Evolutionary conservation across 2,113 vertebrate genomes (phyloP).

Genomic region (Mormoops blainvillei): DNA sequence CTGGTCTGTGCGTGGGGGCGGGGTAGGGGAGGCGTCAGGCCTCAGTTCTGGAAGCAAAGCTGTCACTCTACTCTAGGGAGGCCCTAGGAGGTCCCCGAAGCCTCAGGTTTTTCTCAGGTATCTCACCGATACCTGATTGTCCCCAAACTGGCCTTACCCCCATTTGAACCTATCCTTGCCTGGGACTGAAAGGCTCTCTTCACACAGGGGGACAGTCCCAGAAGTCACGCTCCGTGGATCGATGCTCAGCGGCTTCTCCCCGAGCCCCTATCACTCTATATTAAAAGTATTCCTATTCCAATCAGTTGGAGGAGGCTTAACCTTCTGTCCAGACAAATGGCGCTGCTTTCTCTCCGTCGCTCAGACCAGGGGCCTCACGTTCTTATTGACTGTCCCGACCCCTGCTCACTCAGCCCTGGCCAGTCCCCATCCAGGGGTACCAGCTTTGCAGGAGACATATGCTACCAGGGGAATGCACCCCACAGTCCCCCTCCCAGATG

Average conservation of each 20-base stretch:
- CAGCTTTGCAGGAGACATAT: neutral
- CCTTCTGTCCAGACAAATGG: neutral
- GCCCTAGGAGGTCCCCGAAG: neutral
- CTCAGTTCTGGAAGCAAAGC: neutral
- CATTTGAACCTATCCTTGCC: neutral
- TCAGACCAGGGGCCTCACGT: neutral
- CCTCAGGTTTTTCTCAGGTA: neutral
- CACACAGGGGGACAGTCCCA: neutral
- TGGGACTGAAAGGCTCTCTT: neutral
- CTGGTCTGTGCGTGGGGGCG: neutral
- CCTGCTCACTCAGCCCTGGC: neutral
- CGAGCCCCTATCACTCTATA: neutral
- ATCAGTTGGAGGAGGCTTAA: neutral
- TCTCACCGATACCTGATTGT: neutral
- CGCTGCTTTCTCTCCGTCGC: neutral
- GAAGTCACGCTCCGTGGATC: neutral
- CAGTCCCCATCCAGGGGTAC: neutral
- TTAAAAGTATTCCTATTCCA: neutral
- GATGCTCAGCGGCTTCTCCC: neutral
- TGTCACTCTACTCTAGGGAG: neutral
- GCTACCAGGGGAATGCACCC: neutral
- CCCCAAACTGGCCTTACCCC: neutral
- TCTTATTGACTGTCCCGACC: no score
- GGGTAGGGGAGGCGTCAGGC: neutral
- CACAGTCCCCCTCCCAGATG: neutral